A percentile compares a stretch with the other conserved stretches of the same genome.
Conservation (phyloP, 2,113 vertebrate genomes). For the Aramus guarauna region DNA sequence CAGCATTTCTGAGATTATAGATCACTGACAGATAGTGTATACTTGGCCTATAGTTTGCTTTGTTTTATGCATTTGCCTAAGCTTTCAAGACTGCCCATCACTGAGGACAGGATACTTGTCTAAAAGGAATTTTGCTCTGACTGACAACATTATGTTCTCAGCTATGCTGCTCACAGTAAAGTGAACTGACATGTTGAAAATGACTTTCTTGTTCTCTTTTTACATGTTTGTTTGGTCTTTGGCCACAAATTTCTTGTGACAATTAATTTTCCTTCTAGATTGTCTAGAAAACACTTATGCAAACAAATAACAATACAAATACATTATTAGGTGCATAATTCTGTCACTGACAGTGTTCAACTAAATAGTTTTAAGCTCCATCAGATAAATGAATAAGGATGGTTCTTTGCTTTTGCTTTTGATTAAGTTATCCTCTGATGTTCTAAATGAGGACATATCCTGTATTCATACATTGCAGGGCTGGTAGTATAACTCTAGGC, state of each 20-base stretch:
- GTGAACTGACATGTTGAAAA: neutral
- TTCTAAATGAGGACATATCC: neutral
- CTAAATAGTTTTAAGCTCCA: conserved; percentile 4
- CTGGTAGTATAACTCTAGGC: neutral
- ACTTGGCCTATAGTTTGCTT: neutral
- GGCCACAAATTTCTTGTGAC: neutral
- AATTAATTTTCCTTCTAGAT: neutral
- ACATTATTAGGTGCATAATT: neutral
- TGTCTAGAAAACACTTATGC: neutral
- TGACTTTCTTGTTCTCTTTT: neutral
- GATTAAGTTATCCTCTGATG: neutral
- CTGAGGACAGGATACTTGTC: neutral
- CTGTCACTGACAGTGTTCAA: neutral
- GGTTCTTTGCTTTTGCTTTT: neutral
- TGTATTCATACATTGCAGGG: neutral
- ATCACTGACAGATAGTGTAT: neutral
- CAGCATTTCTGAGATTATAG: neutral
- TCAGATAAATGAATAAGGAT: neutral
- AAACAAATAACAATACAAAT: neutral
- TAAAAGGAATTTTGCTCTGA: neutral
- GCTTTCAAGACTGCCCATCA: neutral
- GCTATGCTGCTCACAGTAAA: neutral
- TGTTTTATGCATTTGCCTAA: neutral
- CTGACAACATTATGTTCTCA: neutral
- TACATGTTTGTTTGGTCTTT: neutral